These are phyloP conservation scores for Diuraphis noxia DNA, from an alignment of 1,140 invertebrate genomes.

Conservation along the genomic window DNA sequence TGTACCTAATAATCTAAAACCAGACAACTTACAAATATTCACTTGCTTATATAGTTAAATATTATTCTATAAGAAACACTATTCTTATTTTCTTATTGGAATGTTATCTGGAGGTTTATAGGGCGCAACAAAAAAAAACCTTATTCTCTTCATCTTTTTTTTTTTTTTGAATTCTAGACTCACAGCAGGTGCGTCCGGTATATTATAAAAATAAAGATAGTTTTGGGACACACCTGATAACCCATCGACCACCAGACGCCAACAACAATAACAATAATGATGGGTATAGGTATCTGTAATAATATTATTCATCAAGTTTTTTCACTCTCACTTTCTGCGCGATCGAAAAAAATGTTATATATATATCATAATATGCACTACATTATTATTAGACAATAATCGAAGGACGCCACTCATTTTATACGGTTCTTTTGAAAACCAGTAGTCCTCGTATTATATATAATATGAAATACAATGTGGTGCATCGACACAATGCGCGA, in stretches of 20 bases:
- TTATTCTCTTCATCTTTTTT: background rate
- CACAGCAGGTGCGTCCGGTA: background rate
- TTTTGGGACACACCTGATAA: background rate
- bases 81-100: too few relatives aligned
- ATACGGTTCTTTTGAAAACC: constrained; percentile 41
- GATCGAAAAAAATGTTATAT: background rate
- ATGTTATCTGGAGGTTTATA: background rate
- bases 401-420: constrained; percentile 20
- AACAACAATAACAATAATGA: background rate
- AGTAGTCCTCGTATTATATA: background rate
- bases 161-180: background rate
- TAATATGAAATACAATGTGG: background rate
- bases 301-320: background rate
- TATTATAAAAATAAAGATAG: background rate
- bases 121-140: background rate
- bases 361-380: background rate
- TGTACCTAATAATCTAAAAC: background rate
- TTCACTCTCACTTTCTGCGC: background rate
- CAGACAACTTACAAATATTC: background rate
- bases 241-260: background rate
- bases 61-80: background rate
- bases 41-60: too few relatives aligned
- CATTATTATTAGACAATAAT: background rate
- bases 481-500: background rate
- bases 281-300: background rate